phyloP scores from a whole-genome alignment of 2,113 vertebrate genomes.

The Plestiodon gilberti region DNA sequence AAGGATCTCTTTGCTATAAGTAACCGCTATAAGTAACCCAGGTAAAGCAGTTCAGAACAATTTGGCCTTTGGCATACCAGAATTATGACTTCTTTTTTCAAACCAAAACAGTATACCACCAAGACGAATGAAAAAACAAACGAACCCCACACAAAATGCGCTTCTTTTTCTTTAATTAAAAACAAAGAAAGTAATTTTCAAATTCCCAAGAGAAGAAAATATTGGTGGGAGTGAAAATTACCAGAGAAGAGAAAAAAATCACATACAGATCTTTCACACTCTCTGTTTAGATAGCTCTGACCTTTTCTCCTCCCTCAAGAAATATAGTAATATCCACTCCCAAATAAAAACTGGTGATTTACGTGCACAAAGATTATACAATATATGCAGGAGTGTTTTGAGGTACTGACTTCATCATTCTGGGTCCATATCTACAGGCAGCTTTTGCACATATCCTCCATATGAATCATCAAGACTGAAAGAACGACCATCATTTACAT shows the following conservation, averaged over 20 bases:
- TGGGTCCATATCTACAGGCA: slow-evolving; percentile 26
- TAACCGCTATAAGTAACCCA: slow-evolving; percentile 26
- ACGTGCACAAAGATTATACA: slow-evolving; percentile 14
- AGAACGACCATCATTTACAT: slow-evolving; percentile 15
- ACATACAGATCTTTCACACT: background rate
- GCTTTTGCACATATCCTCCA: slow-evolving; percentile 35
- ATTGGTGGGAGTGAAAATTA: slow-evolving; percentile 1
- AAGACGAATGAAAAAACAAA: background rate
- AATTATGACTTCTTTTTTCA: slow-evolving; percentile 23
- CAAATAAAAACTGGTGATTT: background rate
- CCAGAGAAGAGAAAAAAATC: background rate
- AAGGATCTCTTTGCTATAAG: background rate
- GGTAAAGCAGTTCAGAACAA: slow-evolving; percentile 8
- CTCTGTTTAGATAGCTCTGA: slow-evolving; percentile 14
- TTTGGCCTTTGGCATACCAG: slow-evolving; percentile 17
- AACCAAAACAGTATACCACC: background rate
- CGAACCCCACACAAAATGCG: background rate
- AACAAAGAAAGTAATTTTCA: slow-evolving; percentile 6
- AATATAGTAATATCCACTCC: background rate
- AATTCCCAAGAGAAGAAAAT: background rate
- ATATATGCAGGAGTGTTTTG: slow-evolving; percentile 19
- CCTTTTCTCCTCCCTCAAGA: background rate
- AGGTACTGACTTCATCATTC: slow-evolving; percentile 17
- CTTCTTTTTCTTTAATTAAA: background rate
- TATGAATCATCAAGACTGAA: slow-evolving; percentile 30